Base-by-base conservation (phyloP, 2,888 invertebrate species). In the Steinernema hermaphroditum region DNA sequence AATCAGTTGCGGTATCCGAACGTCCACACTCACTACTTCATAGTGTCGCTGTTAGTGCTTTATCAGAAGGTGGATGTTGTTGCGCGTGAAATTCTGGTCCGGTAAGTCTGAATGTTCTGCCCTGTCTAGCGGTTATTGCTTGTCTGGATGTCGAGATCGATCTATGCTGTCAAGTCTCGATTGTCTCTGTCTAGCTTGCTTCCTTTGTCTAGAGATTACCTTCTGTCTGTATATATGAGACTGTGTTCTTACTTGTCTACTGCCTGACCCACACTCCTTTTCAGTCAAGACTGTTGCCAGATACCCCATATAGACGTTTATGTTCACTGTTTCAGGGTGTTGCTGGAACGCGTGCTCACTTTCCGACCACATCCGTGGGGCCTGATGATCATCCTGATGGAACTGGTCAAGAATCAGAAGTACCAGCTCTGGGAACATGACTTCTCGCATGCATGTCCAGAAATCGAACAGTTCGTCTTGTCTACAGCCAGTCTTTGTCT, bases 321-420 rank as follows among this genome's bases (percentile, higher is more conserved):
- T 46, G 4, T 9, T 46, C 6, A 4, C n/a, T 34, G 37, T 69
- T 69, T 32, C 32, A 69, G 69, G 22, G 24, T 69, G 4, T 19
- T 69, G n/a, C 90, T 97, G 71, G 97, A 97, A 87, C 90, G 97
- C 81, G 90, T 97, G 75, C 96, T 97, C 82, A 96, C 96, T 0
- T 96, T 96, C 89, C 90, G 96, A 62, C 97, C 97, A 4, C 97
- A 97, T 88, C 97, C 97, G 0, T 97, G 97, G 97, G 97, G 97
- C 9, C 89, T 97, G 62, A 90, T 97, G 37, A 94, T 97, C 80
- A 97, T 97, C 0, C 96, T 97, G 88, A 96, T 96, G 79, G 97
- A 97, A 87, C 91, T 97, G 76, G 96, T 97, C 86, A 96, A 96
- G 88, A 97, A 97, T 89, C 95, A 95, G 2, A 91, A 92, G 32